These are phyloP conservation scores for Lipophrys pholis DNA, from an alignment of 2,113 vertebrate genomes.

Conservation along the genomic window DNA sequence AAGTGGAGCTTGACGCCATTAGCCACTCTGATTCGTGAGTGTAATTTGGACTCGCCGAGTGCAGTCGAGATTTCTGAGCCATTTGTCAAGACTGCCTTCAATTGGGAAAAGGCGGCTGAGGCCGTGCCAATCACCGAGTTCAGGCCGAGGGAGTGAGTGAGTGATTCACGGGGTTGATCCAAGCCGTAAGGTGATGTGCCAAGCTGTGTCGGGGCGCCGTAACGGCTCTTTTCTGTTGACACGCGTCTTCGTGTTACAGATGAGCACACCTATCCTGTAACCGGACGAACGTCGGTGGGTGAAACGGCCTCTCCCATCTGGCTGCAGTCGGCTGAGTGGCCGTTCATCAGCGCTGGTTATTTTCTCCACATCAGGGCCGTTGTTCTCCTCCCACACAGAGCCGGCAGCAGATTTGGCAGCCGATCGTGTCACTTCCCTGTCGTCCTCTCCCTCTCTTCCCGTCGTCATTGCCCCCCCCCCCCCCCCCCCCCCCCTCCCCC, in stretches of 20 bases:
- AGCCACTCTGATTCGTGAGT: constrained; percentile 18
- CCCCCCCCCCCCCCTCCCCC: background rate
- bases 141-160: background rate
- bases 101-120: background rate
- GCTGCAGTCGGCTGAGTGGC: constrained; percentile 42
- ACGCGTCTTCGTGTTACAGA: no score
- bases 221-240: no score
- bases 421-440: background rate
- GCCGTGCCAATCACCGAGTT: background rate
- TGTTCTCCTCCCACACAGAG: constrained; percentile 22
- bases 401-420: constrained; percentile 3
- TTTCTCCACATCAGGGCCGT: constrained; percentile 37
- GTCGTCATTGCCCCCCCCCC: constrained; percentile 5
- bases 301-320: constrained; percentile 30
- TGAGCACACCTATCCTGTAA: no score
- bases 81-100: constrained; percentile 1
- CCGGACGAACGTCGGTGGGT: no score
- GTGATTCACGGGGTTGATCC: constrained; percentile 3
- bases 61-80: constrained; percentile 12
- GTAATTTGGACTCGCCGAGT: constrained; percentile 23
- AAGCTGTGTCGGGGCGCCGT: no score
- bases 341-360: constrained; percentile 41
- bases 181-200: background rate
- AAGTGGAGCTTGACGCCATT: constrained; percentile 14
- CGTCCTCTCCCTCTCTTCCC: background rate